phyloP scores from a whole-genome alignment of 64 coral and sea anemone genomes.

The Porites lutea region DNA sequence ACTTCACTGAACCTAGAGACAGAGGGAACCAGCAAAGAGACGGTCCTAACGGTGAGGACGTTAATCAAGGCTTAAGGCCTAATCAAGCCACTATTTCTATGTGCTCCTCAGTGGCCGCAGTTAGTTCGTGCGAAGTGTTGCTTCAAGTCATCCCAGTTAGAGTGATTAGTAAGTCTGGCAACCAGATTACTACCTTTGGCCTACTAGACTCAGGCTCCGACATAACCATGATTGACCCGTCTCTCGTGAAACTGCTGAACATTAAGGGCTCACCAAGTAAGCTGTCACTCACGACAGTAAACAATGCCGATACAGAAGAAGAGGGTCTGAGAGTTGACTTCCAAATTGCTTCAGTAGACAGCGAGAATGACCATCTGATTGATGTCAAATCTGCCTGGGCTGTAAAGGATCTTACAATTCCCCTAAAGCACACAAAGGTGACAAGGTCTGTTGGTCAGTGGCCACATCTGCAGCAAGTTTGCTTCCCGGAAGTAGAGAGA shows the following conservation, averaged over 20 bases:
- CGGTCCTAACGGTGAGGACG: background rate
- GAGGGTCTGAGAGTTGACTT: no score
- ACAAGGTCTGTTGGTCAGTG: background rate
- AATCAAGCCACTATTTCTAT: slow-evolving; percentile 16
- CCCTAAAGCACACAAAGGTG: slow-evolving; percentile 26
- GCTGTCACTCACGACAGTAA: no score
- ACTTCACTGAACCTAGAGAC: background rate
- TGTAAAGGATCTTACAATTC: slow-evolving; percentile 12
- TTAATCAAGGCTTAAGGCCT: background rate
- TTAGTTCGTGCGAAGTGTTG: slow-evolving; percentile 3
- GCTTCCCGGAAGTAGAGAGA: slow-evolving; percentile 39
- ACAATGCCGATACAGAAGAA: no score
- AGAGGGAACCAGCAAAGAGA: background rate
- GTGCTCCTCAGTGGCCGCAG: background rate
- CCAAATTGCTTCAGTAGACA: no score
- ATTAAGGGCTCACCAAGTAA: no score
- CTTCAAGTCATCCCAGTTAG: slow-evolving; percentile 65
- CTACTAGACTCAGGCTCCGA: no score
- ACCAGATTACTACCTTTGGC: slow-evolving; percentile 53
- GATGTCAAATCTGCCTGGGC: no score
- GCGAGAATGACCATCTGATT: no score
- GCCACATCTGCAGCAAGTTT: slow-evolving; percentile 33
- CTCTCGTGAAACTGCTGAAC: no score
- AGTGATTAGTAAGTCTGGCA: slow-evolving; percentile 34
- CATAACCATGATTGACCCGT: no score